Percentiles rank a stretch among this genome's conserved stretches.
These are phyloP conservation scores for Drosophila truncata DNA, from an alignment of 1,140 invertebrate species.

Conservation along the genomic window DNA sequence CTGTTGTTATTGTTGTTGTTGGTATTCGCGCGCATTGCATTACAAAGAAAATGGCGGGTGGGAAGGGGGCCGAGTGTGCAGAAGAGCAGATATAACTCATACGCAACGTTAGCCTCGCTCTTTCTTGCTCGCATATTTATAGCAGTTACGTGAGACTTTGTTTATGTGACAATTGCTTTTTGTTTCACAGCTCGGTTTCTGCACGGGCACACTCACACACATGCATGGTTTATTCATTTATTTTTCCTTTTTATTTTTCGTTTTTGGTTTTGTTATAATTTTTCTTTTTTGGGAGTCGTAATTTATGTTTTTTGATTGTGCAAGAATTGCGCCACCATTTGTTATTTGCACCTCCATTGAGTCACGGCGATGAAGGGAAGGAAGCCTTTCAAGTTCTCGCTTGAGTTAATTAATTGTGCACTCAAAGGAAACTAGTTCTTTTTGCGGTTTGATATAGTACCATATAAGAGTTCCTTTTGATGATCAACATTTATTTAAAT, in stretches of 20 bases:
- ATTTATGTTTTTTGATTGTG: constrained; percentile 79
- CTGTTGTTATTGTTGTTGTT: constrained; percentile 9
- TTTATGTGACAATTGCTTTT: constrained; percentile 83
- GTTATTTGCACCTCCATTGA: constrained; percentile 41
- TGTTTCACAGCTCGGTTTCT: constrained; percentile 61
- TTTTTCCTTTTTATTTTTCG: constrained; percentile 21
- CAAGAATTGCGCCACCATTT: constrained; percentile 76
- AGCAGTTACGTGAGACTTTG: constrained; percentile 81
- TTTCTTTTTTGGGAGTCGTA: constrained; percentile 50
- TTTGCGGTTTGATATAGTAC: background rate
- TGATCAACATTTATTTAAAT: background rate
- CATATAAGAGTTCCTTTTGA: background rate
- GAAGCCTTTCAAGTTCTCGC: constrained; percentile 54
- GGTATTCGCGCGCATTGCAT: constrained; percentile 67
- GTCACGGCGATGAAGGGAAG: constrained; percentile 29
- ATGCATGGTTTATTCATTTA: constrained; percentile 52
- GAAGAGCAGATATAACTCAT: constrained; percentile 71
- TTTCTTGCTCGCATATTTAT: constrained; percentile 72
- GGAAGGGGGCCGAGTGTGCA: constrained; percentile 5
- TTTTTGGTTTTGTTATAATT: constrained; percentile 60
- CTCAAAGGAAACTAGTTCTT: constrained; percentile 4
- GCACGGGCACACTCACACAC: constrained; percentile 36
- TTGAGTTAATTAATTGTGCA: constrained; percentile 50
- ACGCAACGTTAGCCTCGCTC: constrained; percentile 78
- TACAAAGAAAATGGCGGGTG: constrained; percentile 54